These are phyloP conservation scores for Helobdella robusta DNA, from an alignment of 2,888 invertebrate species.

Conservation along the genomic window DNA sequence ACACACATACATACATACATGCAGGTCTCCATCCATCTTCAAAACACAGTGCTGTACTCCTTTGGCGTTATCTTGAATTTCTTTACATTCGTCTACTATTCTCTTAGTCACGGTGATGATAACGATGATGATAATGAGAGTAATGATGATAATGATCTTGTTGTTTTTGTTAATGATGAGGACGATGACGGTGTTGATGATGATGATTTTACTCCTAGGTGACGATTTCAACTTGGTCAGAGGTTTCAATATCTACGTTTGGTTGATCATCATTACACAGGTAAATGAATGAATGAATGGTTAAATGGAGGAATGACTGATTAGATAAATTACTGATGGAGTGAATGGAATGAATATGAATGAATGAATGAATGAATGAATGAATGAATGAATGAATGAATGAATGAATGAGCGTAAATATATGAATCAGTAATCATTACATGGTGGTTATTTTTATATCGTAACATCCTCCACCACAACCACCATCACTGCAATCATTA, in stretches of 20 bases:
- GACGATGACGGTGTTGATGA: conserved; percentile 3
- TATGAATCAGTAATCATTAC: not conserved
- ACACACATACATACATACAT: too few relatives aligned
- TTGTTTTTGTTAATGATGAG: not conserved
- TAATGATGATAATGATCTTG: not conserved
- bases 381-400: not conserved
- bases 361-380: not conserved
- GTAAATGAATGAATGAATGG: conserved; percentile 30
- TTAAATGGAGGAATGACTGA: not conserved
- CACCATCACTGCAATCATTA: too few relatives aligned
- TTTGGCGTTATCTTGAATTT: conserved; percentile 43
- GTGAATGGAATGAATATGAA: not conserved
- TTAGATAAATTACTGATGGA: not conserved
- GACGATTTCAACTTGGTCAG: conserved; percentile 36
- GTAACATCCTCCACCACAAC: too few relatives aligned
- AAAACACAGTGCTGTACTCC: conserved; percentile 44
- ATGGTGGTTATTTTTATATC: too few relatives aligned
- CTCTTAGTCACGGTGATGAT: not conserved
- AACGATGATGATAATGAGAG: not conserved
- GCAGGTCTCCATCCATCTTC: conserved; percentile 44
- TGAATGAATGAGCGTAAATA: not conserved
- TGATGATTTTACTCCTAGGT: conserved; percentile 12
- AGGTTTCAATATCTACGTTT: conserved; percentile 41
- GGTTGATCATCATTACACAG: conserved; percentile 41
- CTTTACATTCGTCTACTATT: conserved; percentile 26